Evolutionary conservation across 2,888 invertebrate species (phyloP).

Genomic region (Cantharis flavilabris): DNA sequence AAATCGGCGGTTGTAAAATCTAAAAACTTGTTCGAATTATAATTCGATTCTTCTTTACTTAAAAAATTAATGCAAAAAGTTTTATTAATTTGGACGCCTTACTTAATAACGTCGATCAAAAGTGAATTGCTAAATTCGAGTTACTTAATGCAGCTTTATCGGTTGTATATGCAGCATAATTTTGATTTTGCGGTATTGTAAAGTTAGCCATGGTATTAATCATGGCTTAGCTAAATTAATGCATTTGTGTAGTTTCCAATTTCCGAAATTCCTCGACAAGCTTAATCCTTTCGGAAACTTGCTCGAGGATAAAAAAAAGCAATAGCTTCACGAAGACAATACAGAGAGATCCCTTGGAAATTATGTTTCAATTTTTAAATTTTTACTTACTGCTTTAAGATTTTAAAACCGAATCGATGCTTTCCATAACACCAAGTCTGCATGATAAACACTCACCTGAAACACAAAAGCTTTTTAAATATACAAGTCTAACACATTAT

Average conservation of each 20-base stretch:
- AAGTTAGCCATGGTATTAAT: not conserved
- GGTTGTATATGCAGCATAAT: not conserved
- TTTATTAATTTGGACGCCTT: not conserved
- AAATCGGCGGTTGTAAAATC: not conserved
- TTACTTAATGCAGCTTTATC: not conserved
- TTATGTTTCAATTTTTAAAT: not conserved
- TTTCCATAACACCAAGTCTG: too few relatives aligned
- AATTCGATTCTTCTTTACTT: not conserved
- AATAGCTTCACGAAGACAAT: not conserved
- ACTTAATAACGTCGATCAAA: not conserved
- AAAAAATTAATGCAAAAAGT: not conserved
- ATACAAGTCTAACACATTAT: not conserved
- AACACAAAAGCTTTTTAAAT: not conserved
- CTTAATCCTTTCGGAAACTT: not conserved
- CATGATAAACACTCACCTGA: not conserved
- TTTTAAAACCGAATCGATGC: not conserved
- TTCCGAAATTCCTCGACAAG: not conserved
- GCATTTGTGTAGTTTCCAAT: not conserved
- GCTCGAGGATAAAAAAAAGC: not conserved
- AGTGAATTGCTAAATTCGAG: not conserved
- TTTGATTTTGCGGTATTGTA: not conserved
- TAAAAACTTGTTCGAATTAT: not conserved
- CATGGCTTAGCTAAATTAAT: not conserved
- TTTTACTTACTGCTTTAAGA: not conserved
- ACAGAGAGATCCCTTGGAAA: not conserved